A percentile compares a stretch with the other conserved stretches of the same genome.
phyloP scores from a whole-genome alignment of 2,797 vertebrate genomes.

The Chaetodon trifasciatus region DNA sequence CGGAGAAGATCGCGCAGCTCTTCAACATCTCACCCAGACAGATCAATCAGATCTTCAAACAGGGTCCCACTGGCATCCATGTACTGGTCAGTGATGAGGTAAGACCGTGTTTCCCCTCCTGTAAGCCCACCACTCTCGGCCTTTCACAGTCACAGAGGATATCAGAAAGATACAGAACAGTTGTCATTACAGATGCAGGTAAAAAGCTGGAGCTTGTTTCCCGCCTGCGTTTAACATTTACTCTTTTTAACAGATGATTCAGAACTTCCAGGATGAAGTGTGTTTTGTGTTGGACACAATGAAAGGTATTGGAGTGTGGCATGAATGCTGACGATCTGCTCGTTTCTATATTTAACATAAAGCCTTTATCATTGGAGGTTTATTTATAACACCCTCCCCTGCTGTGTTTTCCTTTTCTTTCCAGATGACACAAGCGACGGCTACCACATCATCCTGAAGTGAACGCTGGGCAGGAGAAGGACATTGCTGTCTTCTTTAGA shows the following conservation, averaged over 20 bases:
- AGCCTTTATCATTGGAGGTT: conserved; percentile 10
- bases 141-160: background rate
- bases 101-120: conserved; percentile 4
- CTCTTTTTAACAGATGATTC: conserved; percentile 92
- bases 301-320: conserved; percentile 89
- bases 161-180: background rate
- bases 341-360: conserved; percentile 35
- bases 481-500: conserved; percentile 55
- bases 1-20: conserved; percentile 95
- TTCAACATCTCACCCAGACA: conserved; percentile 96
- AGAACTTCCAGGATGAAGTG: conserved; percentile 97
- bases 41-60: conserved; percentile 97
- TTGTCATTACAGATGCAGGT: background rate
- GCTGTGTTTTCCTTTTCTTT: conserved; percentile 9
- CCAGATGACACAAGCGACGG: conserved; percentile 94
- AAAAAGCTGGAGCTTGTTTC: background rate
- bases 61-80: conserved; percentile 96
- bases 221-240: conserved; percentile 4
- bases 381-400: conserved; percentile 30
- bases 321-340: background rate
- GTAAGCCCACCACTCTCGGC: background rate
- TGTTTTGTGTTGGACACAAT: conserved; percentile 98
- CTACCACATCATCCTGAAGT: conserved; percentile 98
- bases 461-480: conserved; percentile 67
- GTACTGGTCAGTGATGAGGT: conserved; percentile 98